Percentiles rank a stretch among this genome's conserved stretches.
Conservation (phyloP, 2,888 invertebrate genomes). For the Herminia tarsipennalis region DNA sequence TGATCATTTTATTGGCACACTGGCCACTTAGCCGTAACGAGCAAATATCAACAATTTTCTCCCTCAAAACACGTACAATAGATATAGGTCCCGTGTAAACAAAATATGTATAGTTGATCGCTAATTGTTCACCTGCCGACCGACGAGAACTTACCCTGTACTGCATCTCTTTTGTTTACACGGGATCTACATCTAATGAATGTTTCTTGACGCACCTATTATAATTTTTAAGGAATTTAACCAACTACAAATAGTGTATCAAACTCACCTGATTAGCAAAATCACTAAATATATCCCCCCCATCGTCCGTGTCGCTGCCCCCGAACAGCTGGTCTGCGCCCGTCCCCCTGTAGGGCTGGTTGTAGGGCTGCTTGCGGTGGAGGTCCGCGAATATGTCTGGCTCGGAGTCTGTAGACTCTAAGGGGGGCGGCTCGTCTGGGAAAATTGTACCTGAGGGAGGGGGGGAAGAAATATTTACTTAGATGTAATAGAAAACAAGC, state of each 20-base stretch:
- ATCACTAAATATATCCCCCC: conserved; percentile 42
- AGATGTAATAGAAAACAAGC: too few relatives aligned
- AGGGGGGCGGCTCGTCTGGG: conserved; percentile 84
- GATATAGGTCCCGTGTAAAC: too few relatives aligned
- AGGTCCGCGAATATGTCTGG: conserved; percentile 72
- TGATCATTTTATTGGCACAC: too few relatives aligned
- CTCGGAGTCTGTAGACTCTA: conserved; percentile 60
- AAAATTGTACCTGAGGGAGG: conserved; percentile 72
- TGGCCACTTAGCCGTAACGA: too few relatives aligned
- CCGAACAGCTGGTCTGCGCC: conserved; percentile 55
- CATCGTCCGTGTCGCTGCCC: not conserved
- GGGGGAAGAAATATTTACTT: not conserved
- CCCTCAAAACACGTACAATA: too few relatives aligned
- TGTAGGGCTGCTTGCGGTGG: conserved; percentile 52
- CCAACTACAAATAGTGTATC: not conserved
- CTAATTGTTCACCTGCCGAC: too few relatives aligned
- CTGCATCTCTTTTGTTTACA: too few relatives aligned
- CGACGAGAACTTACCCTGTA: too few relatives aligned
- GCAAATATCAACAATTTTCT: too few relatives aligned
- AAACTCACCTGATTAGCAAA: conserved; percentile 37
- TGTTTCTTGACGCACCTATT: too few relatives aligned
- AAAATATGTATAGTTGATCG: too few relatives aligned
- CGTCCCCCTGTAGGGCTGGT: conserved; percentile 16
- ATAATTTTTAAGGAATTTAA: not conserved
- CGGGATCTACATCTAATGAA: too few relatives aligned